phyloP scores from a whole-genome alignment of 1,140 invertebrate genomes.

The Akabosia matsudoensis region DNA sequence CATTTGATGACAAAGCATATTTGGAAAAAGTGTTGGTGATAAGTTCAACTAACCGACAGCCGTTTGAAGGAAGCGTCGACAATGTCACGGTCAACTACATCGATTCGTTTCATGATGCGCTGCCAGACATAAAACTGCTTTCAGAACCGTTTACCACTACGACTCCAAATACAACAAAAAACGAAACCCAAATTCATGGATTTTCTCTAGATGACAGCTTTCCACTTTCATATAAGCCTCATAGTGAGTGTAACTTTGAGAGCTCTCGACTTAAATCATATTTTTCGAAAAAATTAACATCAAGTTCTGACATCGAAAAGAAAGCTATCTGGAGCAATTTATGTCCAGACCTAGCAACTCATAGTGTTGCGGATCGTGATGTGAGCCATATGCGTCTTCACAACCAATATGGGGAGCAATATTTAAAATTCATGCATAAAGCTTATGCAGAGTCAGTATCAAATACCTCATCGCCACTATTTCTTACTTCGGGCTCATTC shows the following conservation, averaged over 20 bases:
- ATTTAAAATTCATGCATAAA: neutral
- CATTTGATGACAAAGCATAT: neutral
- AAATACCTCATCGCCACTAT: slow-evolving; percentile 3
- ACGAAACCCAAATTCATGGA: too few species aligned
- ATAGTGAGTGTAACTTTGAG: neutral
- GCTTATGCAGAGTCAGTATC: neutral
- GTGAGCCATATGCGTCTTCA: slow-evolving; percentile 35
- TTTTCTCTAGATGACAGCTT: slow-evolving; percentile 35
- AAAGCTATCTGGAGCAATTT: too few species aligned
- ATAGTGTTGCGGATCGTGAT: too few species aligned
- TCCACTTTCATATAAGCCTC: slow-evolving; percentile 31
- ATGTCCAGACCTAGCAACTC: too few species aligned
- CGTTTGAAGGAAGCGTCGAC: slow-evolving; percentile 20
- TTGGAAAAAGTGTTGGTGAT: neutral
- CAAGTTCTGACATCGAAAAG: too few species aligned
- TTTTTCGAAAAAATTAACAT: too few species aligned
- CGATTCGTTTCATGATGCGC: neutral
- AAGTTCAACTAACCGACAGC: neutral
- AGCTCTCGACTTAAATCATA: too few species aligned
- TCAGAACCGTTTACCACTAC: neutral
- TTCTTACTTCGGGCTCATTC: slow-evolving; percentile 25
- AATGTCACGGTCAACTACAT: slow-evolving; percentile 27
- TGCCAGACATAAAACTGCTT: neutral
- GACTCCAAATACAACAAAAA: too few species aligned
- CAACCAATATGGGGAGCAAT: slow-evolving; percentile 36